These are phyloP conservation scores for Danio kyathit DNA, from an alignment of 2,797 vertebrate genomes.

Conservation along the genomic window DNA sequence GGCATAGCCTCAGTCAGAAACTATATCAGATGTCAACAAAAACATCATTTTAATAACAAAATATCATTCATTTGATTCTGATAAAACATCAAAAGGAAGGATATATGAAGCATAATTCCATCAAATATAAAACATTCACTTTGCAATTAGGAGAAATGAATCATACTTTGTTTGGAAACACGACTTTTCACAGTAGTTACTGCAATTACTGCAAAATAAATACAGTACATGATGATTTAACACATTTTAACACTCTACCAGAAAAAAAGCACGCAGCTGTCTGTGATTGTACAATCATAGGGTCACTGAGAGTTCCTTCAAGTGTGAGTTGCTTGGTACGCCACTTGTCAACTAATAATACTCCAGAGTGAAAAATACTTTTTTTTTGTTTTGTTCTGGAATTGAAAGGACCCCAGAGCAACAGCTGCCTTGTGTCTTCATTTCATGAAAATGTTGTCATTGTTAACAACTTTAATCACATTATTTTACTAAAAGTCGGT, in stretches of 20 bases:
- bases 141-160: conserved; percentile 16
- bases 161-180: not conserved
- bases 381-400: not conserved
- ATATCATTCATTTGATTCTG: conserved; percentile 32
- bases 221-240: conserved; percentile 17
- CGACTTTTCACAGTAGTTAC: conserved; percentile 19
- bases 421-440: conserved; percentile 1
- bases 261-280: not conserved
- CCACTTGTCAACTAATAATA: conserved; percentile 4
- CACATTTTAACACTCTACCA: conserved; percentile 16
- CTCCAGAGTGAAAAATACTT: not conserved
- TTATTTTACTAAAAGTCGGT: not conserved
- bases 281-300: conserved; percentile 39
- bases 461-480: not conserved
- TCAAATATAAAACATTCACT: conserved; percentile 31
- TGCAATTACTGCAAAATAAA: not conserved
- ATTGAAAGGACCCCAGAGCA: conserved; percentile 6
- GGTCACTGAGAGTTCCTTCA: conserved; percentile 33
- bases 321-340: conserved; percentile 15
- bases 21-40: not conserved
- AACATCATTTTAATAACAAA: conserved; percentile 45
- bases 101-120: conserved; percentile 11
- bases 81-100: conserved; percentile 33
- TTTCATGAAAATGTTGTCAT: not conserved
- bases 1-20: not conserved